Conservation (phyloP, 35 echinoderm and acorn worm species). For the Acanthaster planci region DNA sequence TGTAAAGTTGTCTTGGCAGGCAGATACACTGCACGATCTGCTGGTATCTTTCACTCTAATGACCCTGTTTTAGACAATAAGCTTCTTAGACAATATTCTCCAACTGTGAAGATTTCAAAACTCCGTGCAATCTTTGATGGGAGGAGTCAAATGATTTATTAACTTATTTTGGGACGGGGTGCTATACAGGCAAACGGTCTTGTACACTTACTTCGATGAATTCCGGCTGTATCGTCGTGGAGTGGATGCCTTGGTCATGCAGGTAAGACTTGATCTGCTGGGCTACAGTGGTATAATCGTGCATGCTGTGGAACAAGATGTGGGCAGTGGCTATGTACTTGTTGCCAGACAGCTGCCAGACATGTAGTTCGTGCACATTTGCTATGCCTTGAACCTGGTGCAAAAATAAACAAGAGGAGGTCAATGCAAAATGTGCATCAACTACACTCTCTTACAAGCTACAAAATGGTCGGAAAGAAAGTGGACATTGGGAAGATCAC, state of each 20-base stretch:
- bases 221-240: conserved; percentile 94
- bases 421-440: no score
- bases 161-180: neutral
- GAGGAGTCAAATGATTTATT: no score
- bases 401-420: neutral
- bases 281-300: conserved; percentile 61
- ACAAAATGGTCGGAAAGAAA: no score
- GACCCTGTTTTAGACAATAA: no score
- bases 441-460: no score
- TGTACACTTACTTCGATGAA: conserved; percentile 71
- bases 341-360: conserved; percentile 82
- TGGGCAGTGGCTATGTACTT: conserved; percentile 86
- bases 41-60: no score
- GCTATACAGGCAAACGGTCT: neutral
- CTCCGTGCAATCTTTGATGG: no score
- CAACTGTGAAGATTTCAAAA: no score
- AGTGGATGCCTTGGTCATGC: conserved; percentile 88
- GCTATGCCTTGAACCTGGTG: conserved; percentile 55
- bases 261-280: conserved; percentile 70
- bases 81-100: no score
- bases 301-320: conserved; percentile 49
- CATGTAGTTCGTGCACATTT: conserved; percentile 88
- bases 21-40: no score
- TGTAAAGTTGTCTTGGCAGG: no score
- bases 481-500: no score